Conservation (phyloP, 2,113 vertebrate species). For the Andinoacara biseriatus region DNA sequence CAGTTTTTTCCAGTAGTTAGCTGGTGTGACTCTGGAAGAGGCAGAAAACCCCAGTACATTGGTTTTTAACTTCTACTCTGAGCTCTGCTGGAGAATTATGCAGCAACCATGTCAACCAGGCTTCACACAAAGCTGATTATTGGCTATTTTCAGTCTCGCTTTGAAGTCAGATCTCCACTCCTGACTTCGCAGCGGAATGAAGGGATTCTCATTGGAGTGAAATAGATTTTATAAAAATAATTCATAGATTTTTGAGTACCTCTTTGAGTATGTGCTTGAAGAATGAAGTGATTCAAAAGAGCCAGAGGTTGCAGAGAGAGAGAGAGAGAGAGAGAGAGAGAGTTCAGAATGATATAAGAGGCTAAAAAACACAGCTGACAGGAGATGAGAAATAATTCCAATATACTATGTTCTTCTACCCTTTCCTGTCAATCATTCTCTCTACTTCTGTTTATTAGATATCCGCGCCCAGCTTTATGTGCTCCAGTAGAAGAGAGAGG, state of each 20-base stretch:
- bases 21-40: background rate
- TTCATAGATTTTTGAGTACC: conserved; percentile 5
- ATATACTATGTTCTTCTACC: background rate
- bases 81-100: conserved; percentile 33
- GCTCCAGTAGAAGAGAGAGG: background rate
- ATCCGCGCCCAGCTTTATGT: background rate
- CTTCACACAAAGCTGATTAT: conserved; percentile 67
- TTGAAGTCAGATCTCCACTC: conserved; percentile 51
- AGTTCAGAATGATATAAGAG: background rate
- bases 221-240: conserved; percentile 44
- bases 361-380: conserved; percentile 24
- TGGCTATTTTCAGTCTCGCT: conserved; percentile 57
- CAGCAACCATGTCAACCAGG: conserved; percentile 36
- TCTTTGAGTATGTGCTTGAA: background rate
- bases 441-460: conserved; percentile 3
- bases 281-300: background rate
- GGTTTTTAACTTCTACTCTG: conserved; percentile 1
- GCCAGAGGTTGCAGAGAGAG: background rate
- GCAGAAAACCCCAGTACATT: background rate
- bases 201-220: conserved; percentile 30
- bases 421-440: conserved; percentile 5
- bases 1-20: background rate
- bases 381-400: conserved; percentile 9
- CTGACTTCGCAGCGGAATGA: background rate
- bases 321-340: background rate